Evolutionary conservation across 1,140 invertebrate genomes (phyloP), one percentile per base, ranked within the genome.

Genomic region (Pseudomyrmex gracilis): DNA sequence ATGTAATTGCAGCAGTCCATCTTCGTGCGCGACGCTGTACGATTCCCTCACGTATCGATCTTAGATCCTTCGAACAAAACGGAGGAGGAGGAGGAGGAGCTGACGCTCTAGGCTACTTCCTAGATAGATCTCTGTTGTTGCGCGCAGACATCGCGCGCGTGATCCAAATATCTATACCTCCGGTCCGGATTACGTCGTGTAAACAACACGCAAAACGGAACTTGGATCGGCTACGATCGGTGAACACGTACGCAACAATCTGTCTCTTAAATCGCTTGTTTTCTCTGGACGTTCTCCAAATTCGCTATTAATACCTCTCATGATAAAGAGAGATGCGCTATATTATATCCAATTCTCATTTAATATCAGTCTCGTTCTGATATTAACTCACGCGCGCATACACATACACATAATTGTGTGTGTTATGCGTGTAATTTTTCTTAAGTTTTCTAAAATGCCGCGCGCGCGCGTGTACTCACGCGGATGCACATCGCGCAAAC

Each of bases 1-100:
- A 95, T 92, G 89, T 95, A 95, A 82, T 95, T 95, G 90, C 95
- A 95, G 90, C 95, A 95, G 92, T 95, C 93, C 95, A 95, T 95
- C 45, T 89, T 86, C 64, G 57, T 82, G 45, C 74, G 51, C 55
- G 66, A 70, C 43, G 49, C 82, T 74, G 60, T 78, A 53, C 84
- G 70, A 51, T 45, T 47, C 7, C 7, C 9, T 74, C 12, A 17
- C 73, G 73, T 63, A 61, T 73, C 73, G 43, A 61, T 78, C 51
- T 34, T 78, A 57, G 74, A 78, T 78, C 51, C 12, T n/a, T 12
- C 15, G n/a, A n/a, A 34, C 34, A 34, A 34, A n/a, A n/a, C n/a
- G n/a, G n/a, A n/a, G n/a, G n/a, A n/a, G n/a, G 34, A 4, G 34
- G 34, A 34, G 34, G 5, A 34, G 0, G 0, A 34, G 5, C 43